These are phyloP conservation scores for Chionis minor DNA, from an alignment of 2,113 vertebrate species.

Conservation along the genomic window DNA sequence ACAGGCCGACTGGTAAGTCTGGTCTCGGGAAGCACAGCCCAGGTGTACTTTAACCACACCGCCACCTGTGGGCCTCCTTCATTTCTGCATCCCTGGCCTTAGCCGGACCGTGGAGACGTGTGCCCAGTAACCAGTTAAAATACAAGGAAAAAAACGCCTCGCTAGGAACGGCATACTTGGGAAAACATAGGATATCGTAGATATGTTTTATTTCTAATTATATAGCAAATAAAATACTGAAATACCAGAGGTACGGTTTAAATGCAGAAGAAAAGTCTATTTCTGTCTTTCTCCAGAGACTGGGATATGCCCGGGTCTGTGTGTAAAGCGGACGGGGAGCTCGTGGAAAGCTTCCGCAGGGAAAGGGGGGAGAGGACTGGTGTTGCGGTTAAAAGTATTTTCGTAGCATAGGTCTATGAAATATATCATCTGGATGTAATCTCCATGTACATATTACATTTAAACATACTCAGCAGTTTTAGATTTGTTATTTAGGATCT, in stretches of 20 bases:
- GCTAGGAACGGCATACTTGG: not conserved
- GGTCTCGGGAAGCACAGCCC: constrained; percentile 7
- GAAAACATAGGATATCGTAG: not conserved
- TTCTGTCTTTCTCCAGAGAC: not conserved
- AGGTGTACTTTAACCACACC: constrained; percentile 77
- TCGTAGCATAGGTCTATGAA: constrained; percentile 19
- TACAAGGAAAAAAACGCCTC: not conserved
- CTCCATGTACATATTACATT: constrained; percentile 19
- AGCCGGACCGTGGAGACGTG: not conserved
- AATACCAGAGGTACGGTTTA: not conserved
- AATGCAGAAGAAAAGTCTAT: not conserved
- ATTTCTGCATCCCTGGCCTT: constrained; percentile 42
- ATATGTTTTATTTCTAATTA: not conserved
- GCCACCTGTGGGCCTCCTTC: constrained; percentile 77
- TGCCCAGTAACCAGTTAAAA: not conserved
- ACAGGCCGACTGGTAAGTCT: not conserved
- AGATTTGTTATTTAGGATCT: constrained; percentile 35
- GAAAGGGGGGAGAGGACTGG: not conserved
- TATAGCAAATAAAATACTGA: not conserved
- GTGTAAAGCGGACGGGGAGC: not conserved
- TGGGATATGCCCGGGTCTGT: not conserved
- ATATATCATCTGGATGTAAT: constrained; percentile 59
- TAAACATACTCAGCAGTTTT: constrained; percentile 52
- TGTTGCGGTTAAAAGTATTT: not conserved
- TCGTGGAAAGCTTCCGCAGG: not conserved